These are phyloP conservation scores for Halisarca cf. caerulea DNA, from an alignment of 37 sponge, comb jelly and placozoan genomes.

Conservation along the genomic window DNA sequence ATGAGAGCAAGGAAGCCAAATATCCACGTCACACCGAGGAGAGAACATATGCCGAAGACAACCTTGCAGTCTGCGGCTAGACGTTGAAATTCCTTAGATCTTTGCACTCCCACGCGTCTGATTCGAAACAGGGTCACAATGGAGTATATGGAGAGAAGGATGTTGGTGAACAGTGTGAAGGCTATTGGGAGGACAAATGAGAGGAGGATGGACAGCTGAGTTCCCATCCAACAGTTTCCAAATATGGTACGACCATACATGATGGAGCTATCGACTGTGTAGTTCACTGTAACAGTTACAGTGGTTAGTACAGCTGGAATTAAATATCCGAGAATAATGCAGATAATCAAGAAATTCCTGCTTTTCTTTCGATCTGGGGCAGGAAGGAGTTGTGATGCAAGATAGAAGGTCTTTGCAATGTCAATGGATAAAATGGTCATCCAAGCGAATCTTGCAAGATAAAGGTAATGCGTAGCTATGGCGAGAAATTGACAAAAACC, in stretches of 20 bases:
- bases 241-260: not conserved
- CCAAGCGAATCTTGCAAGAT: not conserved
- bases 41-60: not conserved
- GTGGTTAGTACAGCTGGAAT: not conserved
- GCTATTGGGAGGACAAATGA: slow-evolving; percentile 8
- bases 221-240: slow-evolving; percentile 2
- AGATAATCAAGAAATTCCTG: not conserved
- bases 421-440: not conserved
- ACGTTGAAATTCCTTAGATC: not conserved
- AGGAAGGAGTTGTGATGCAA: not conserved
- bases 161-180: not conserved
- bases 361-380: not conserved
- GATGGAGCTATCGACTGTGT: not conserved
- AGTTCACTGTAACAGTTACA: not conserved
- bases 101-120: not conserved
- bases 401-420: slow-evolving; percentile 8
- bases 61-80: not conserved
- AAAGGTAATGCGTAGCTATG: not conserved
- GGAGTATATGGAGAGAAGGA: not conserved
- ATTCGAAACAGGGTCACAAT: not conserved
- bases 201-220: not conserved
- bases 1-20: slow-evolving; percentile 1
- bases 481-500: not conserved
- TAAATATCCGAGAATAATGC: not conserved
- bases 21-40: slow-evolving; percentile 14